Conservation (phyloP, 2,113 vertebrate species). For the Chauna torquata region DNA sequence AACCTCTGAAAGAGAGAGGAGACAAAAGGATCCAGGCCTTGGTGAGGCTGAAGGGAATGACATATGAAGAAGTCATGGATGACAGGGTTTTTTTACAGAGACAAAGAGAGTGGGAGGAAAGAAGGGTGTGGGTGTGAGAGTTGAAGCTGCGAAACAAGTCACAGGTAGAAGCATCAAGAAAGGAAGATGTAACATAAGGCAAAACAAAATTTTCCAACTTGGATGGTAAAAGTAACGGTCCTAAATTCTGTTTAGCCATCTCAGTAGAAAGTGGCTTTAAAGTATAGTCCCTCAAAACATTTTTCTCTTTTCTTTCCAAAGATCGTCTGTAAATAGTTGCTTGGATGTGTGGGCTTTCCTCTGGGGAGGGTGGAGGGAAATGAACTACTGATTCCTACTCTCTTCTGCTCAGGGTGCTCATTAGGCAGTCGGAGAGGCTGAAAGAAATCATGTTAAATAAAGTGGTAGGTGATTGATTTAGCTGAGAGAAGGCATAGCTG, state of each 20-base stretch:
- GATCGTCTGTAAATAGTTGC: constrained; percentile 10
- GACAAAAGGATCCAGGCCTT: neutral
- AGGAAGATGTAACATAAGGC: neutral
- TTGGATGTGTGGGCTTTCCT: constrained; percentile 2
- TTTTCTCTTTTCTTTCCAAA: constrained; percentile 1
- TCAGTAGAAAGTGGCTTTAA: neutral
- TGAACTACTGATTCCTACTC: neutral
- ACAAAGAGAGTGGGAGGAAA: constrained; percentile 50
- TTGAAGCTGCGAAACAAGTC: neutral
- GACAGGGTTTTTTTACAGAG: neutral
- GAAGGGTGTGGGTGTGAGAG: constrained; percentile 45
- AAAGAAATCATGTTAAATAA: neutral
- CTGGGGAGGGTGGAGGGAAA: neutral
- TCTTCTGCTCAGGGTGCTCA: neutral
- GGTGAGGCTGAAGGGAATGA: neutral
- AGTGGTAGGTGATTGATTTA: neutral
- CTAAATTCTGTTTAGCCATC: neutral
- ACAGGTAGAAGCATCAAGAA: constrained; percentile 29
- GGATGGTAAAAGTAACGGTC: neutral
- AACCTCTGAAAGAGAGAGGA: neutral
- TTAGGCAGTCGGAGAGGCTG: neutral
- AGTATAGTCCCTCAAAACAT: neutral
- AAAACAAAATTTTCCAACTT: neutral
- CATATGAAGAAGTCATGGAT: constrained; percentile 1
- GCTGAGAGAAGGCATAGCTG: neutral